phyloP scores from a whole-genome alignment of 2,888 invertebrate genomes.

The Fissipunctia ypsillon region DNA sequence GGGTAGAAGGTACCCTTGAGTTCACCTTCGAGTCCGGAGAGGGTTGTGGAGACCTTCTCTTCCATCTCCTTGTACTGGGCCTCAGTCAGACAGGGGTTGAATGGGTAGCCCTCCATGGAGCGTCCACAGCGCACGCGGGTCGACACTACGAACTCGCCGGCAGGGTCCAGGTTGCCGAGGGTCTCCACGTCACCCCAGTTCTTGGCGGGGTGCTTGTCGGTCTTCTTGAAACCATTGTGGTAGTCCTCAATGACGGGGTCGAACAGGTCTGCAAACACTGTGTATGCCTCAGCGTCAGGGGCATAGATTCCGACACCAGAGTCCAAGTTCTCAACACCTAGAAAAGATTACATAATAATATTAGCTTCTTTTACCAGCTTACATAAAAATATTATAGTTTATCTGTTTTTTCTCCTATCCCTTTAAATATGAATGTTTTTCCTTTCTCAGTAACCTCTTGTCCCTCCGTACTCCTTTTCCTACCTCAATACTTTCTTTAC shows the following conservation, averaged over 20 bases:
- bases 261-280: slow-evolving; percentile 97
- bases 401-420: too few species aligned
- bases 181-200: slow-evolving; percentile 98
- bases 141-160: slow-evolving; percentile 97
- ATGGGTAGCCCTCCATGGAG: slow-evolving; percentile 98
- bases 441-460: too few species aligned
- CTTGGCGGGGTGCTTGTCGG: slow-evolving; percentile 97
- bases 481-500: too few species aligned
- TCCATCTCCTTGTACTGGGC: slow-evolving; percentile 99
- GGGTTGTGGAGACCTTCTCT: slow-evolving; percentile 95
- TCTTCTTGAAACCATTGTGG: slow-evolving; percentile 98
- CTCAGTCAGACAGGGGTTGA: slow-evolving; percentile 99
- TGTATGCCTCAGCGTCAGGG: slow-evolving; percentile 98
- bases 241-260: slow-evolving; percentile 99
- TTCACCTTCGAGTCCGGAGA: slow-evolving; percentile 96
- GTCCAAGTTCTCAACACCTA: slow-evolving; percentile 98
- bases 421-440: too few species aligned
- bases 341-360: slow-evolving; percentile 69
- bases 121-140: slow-evolving; percentile 99
- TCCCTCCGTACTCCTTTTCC: too few species aligned
- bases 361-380: not conserved
- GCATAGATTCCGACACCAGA: slow-evolving; percentile 99
- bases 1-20: slow-evolving; percentile 98
- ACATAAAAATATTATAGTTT: slow-evolving; percentile 12
- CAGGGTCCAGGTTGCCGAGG: slow-evolving; percentile 98